phyloP scores from a whole-genome alignment of 53 echinoderm and acorn worm genomes.

The Pentamera pediparva region DNA sequence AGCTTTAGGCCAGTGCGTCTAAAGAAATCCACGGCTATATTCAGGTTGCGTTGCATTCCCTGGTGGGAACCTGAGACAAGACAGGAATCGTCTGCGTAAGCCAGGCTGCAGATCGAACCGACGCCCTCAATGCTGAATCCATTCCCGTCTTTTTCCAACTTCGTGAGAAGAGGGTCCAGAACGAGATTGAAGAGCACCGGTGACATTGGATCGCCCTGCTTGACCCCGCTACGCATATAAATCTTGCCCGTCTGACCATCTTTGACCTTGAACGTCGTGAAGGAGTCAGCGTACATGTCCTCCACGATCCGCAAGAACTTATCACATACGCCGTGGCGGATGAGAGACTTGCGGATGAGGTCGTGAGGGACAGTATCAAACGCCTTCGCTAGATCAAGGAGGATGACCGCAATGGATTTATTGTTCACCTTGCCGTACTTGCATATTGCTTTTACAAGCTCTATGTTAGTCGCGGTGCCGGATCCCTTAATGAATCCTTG shows the following conservation, averaged over 20 bases:
- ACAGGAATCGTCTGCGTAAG: not conserved
- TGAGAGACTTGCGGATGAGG: not conserved
- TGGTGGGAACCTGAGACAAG: not conserved
- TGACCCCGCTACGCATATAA: not conserved
- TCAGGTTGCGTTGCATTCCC: not conserved
- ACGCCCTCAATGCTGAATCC: not conserved
- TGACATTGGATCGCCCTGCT: not conserved
- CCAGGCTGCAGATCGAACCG: not conserved
- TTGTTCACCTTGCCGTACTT: not conserved
- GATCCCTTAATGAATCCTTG: not conserved
- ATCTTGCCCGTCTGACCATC: not conserved
- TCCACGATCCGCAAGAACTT: not conserved
- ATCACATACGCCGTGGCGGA: not conserved
- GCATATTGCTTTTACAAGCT: not conserved
- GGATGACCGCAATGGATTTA: not conserved
- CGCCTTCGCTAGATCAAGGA: not conserved
- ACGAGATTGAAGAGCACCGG: not conserved
- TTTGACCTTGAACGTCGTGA: not conserved
- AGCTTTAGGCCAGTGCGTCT: not conserved
- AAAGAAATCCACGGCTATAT: not conserved
- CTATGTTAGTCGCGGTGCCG: not conserved
- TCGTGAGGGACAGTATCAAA: not conserved
- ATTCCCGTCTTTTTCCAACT: not conserved
- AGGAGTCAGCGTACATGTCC: not conserved
- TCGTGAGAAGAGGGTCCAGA: not conserved